Evolutionary conservation across 2,888 invertebrate species (phyloP), one percentile per base, ranked within the genome.

Genomic region (Ellobium chinense): DNA sequence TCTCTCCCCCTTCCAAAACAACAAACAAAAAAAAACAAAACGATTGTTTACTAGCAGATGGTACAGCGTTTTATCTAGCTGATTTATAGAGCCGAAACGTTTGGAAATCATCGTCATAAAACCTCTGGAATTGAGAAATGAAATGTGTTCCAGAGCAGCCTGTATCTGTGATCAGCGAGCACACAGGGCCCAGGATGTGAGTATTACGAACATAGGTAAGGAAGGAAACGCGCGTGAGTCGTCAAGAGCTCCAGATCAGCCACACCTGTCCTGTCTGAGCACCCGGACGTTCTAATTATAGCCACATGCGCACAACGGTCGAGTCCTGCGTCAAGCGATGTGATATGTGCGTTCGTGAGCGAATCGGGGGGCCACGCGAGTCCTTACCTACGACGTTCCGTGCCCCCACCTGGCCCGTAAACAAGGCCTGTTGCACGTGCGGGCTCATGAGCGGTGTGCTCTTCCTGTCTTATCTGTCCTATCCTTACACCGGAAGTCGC

Each of bases 401-500:
- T 34, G 24, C 21, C 14, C 66, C 76, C 65, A 76, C 66, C 76
- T 76, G 65, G 65, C 66, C 54, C 66, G 76, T 76, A 74, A 74
- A 74, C 62, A 74, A 63, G 74, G 37, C 27, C 27, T 62, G 21
- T 9, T 36, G 54, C 76, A 76, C 76, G 76, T 66, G 76, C 65
- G 24, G 76, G 54, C 46, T n/a, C 66, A 29, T n/a, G n/a, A 18
- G 36, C 56, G n/a, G 76, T 39, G 76, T 29, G 18, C 36, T 36
- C 39, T 31, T 27, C 46, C 65, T 65, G 76, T 76, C 76, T 76
- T 76, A 76, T 76, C 77, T 68, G 77, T 69, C 69, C 69, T 69
- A 77, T 60, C 69, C 34, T 69, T n/a, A 69, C 24, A 69, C 77
- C 77, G 69, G 69, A 77, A 77, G 77, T 77, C 77, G 69, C 69